Evolutionary conservation across 2,888 invertebrate species (phyloP).

Genomic region (Linnaemya vulpina): DNA sequence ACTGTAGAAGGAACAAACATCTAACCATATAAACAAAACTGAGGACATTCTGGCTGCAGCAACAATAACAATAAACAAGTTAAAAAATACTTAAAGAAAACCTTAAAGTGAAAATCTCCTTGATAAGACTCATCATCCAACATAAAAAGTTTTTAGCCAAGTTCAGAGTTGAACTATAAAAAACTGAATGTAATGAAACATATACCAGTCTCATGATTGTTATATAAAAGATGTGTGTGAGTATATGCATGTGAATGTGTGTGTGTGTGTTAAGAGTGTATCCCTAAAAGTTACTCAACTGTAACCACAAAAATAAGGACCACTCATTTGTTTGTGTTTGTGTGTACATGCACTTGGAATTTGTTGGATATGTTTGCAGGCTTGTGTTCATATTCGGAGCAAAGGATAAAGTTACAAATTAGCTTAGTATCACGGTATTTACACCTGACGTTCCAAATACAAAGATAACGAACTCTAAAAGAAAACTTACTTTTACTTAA

Average conservation of each 20-base stretch:
- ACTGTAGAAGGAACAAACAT: conserved; percentile 37
- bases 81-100: conserved; percentile 54
- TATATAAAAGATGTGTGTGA: conserved; percentile 30
- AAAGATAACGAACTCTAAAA: conserved; percentile 68
- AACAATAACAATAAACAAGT: conserved; percentile 10
- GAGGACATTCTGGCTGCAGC: not conserved
- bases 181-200: conserved; percentile 1
- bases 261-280: conserved; percentile 14
- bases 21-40: conserved; percentile 18
- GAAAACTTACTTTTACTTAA: conserved; percentile 68
- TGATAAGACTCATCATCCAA: conserved; percentile 68
- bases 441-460: conserved; percentile 71
- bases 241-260: not conserved
- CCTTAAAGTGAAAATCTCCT: conserved; percentile 66
- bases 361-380: not conserved
- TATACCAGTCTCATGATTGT: conserved; percentile 48
- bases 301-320: conserved; percentile 47
- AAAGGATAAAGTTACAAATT: conserved; percentile 71
- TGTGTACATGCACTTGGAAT: not conserved
- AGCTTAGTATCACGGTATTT: conserved; percentile 71
- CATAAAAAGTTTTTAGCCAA: conserved; percentile 60
- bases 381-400: conserved; percentile 26
- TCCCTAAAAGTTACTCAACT: conserved; percentile 62
- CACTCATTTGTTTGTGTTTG: not conserved
- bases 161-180: conserved; percentile 31